These are phyloP conservation scores for Eunapius fragilis DNA, from an alignment of 37 sponge, comb jelly and placozoan genomes.

Conservation along the genomic window DNA sequence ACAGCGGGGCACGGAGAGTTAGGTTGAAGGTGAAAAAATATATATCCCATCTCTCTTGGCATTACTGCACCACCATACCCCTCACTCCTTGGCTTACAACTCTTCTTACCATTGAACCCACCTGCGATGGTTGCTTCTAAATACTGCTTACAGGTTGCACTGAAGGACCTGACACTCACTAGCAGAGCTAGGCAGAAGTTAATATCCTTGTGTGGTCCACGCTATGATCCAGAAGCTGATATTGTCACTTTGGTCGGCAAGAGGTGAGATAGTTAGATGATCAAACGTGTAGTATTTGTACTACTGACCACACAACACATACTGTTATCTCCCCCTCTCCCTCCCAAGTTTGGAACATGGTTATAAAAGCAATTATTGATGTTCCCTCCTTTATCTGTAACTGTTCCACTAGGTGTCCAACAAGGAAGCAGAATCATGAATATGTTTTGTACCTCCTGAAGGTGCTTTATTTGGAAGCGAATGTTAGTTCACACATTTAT, in stretches of 20 bases:
- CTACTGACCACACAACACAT: no score
- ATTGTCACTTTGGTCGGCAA: slow-evolving; percentile 58
- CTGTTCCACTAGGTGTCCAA: slow-evolving; percentile 60
- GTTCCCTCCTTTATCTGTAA: neutral
- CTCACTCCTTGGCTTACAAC: no score
- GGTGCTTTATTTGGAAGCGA: slow-evolving; percentile 84
- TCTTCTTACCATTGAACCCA: no score
- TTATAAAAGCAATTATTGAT: no score
- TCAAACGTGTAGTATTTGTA: no score
- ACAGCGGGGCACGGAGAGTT: slow-evolving; percentile 75
- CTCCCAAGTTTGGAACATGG: no score
- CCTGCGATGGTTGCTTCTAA: slow-evolving; percentile 1
- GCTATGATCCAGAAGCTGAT: slow-evolving; percentile 53
- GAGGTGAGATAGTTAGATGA: slow-evolving; percentile 5
- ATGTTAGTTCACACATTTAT: slow-evolving; percentile 48
- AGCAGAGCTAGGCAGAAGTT: slow-evolving; percentile 69
- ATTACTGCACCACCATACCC: no score
- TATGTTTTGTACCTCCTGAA: slow-evolving; percentile 83
- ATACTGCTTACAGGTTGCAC: slow-evolving; percentile 25
- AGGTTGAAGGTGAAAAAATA: slow-evolving; percentile 60
- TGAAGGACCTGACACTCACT: slow-evolving; percentile 55
- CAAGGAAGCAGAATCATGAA: slow-evolving; percentile 79
- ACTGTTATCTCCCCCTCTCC: no score
- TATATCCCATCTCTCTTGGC: no score
- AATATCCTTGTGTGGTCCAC: slow-evolving; percentile 55